phyloP scores from a whole-genome alignment of 2,797 vertebrate genomes.

The Petrocephalus sullivani region DNA sequence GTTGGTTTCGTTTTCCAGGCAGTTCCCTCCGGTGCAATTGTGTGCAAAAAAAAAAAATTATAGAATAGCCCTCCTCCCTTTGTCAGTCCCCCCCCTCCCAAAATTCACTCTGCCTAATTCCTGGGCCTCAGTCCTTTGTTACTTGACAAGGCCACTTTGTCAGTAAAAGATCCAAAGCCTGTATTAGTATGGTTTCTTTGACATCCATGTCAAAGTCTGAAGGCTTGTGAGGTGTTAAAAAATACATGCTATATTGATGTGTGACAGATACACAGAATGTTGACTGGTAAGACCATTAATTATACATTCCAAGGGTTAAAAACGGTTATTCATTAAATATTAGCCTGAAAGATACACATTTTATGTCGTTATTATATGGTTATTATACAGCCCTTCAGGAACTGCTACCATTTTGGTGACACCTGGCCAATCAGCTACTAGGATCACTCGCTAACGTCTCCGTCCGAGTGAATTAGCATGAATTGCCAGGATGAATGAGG shows the following conservation, averaged over 20 bases:
- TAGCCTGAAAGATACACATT: background rate
- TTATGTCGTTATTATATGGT: background rate
- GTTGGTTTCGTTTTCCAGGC: constrained; percentile 47
- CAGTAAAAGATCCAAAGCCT: constrained; percentile 24
- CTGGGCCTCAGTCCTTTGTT: constrained; percentile 34
- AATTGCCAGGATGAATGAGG: background rate
- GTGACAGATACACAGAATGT: background rate
- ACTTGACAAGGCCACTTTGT: constrained; percentile 53
- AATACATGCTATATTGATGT: background rate
- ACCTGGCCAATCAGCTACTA: background rate
- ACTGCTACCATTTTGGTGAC: background rate
- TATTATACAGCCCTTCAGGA: background rate
- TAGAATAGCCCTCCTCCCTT: constrained; percentile 34
- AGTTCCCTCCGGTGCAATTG: constrained; percentile 41
- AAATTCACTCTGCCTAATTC: constrained; percentile 10
- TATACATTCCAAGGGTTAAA: background rate
- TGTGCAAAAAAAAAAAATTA: constrained; percentile 39
- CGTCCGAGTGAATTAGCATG: background rate
- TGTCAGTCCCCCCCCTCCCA: background rate
- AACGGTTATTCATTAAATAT: background rate
- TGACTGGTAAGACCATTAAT: background rate
- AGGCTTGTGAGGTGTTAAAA: background rate
- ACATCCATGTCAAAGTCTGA: background rate
- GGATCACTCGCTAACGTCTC: background rate
- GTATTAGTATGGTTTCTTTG: background rate